Base-by-base conservation (phyloP, 2,888 invertebrate genomes). In the Hartigia nigra region DNA sequence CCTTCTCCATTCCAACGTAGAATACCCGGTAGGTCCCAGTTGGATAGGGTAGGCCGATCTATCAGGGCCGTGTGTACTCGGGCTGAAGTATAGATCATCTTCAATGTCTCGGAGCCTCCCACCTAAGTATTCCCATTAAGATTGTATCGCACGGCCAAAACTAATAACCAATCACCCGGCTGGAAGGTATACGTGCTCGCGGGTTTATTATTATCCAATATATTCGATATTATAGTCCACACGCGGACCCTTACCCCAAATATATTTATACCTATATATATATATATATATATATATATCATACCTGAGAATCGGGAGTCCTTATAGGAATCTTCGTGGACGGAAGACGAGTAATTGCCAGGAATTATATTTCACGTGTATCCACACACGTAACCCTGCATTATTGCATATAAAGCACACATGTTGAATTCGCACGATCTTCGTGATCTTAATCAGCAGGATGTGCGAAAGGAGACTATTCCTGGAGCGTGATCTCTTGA, bases 61-160 rank as follows among this genome's bases (percentile, higher is more conserved):
- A 86, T 84, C 86, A 82, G 34, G 31, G 75, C 23, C 23, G 82
- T 80, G 81, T 78, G 83, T 85, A 85, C 83, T 81, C 80, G 87
- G 77, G 77, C 75, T 34, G 78, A 82, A 83, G 87, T 87, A 86
- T 89, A 88, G 88, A 90, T 89, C 88, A 88, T 87, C 87, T 85
- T 86, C 86, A 85, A 85, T 88, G 89, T 87, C 88, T 88, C 84
- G 88, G 88, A 88, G 87, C 90, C 90, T 88, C 89, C 90, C 89
- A 90, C 88, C 89, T 87, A 89, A 90, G 89, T 90, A 90, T 90
- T 90, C 87, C 90, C 88, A 90, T 90, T 88, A 90, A 90, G 90
- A 89, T 90, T 83, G 82, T 89, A 90, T 90, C 90, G 84, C 82
- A 74, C 79, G 80, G 87, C 89, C 87, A 90, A 90, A 90, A 90